Conservation (phyloP, 2,888 invertebrate species). For the Drosophila maculinotata region DNA sequence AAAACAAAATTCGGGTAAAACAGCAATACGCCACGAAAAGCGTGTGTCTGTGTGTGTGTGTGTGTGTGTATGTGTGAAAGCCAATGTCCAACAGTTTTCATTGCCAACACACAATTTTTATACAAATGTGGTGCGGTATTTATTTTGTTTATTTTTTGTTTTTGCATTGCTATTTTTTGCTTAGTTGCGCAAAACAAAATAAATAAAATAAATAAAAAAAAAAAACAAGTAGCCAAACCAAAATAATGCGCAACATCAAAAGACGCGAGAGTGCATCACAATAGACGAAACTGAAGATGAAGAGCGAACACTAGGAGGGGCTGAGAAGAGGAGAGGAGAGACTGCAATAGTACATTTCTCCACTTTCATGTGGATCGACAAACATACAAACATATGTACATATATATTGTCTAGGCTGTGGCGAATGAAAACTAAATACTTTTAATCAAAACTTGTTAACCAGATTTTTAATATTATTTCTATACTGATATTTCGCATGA, state of each 20-base stretch:
- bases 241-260: constrained; percentile 50
- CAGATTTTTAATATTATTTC: too few species aligned
- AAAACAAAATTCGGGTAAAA: constrained; percentile 46
- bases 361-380: constrained; percentile 12
- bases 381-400: background rate
- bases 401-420: constrained; percentile 11
- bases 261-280: constrained; percentile 39
- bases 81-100: constrained; percentile 67
- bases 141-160: constrained; percentile 22
- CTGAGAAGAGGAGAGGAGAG: background rate
- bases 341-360: constrained; percentile 17
- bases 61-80: constrained; percentile 26
- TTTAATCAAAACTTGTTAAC: too few species aligned
- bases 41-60: constrained; percentile 3
- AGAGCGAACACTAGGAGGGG: background rate
- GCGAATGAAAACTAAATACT: too few species aligned
- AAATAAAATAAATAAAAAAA: constrained; percentile 11
- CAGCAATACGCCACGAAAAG: constrained; percentile 59
- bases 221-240: constrained; percentile 15
- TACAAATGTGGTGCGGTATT: constrained; percentile 57
- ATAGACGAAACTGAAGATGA: constrained; percentile 14
- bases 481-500: too few species aligned
- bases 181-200: constrained; percentile 57
- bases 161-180: constrained; percentile 30
- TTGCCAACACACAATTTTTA: constrained; percentile 71